A percentile compares a stretch with the other conserved stretches of the same genome.
phyloP scores from a whole-genome alignment of 2,113 vertebrate genomes.

The Meriones unguiculatus region DNA sequence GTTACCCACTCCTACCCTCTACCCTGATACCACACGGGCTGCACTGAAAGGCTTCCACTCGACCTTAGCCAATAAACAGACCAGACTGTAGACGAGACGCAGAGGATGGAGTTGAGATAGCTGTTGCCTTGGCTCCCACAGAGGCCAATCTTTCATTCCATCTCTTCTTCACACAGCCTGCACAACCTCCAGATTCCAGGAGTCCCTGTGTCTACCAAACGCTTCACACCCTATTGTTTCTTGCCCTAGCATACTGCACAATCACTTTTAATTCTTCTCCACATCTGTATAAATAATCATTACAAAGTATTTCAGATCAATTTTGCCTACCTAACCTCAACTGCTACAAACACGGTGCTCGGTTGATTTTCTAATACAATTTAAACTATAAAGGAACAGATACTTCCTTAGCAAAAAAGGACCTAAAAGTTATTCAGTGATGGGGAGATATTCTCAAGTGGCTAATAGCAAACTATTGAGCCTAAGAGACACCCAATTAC shows the following conservation, averaged over 20 bases:
- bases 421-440: not conserved
- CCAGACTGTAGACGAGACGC: not conserved
- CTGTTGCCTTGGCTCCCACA: not conserved
- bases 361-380: not conserved
- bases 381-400: not conserved
- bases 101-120: not conserved
- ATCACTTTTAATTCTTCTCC: not conserved
- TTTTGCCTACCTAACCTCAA: not conserved
- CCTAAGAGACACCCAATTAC: not conserved
- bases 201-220: not conserved
- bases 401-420: not conserved
- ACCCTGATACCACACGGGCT: not conserved
- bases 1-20: not conserved
- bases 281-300: not conserved
- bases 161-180: not conserved
- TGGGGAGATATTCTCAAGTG: not conserved
- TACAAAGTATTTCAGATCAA: not conserved
- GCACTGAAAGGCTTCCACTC: not conserved
- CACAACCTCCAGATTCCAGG: not conserved
- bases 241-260: not conserved
- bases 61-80: not conserved
- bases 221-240: not conserved
- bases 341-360: not conserved
- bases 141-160: not conserved
- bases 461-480: not conserved